Conservation (phyloP, 2,113 vertebrate species). For the Neolamprologus caudopunctatus region DNA sequence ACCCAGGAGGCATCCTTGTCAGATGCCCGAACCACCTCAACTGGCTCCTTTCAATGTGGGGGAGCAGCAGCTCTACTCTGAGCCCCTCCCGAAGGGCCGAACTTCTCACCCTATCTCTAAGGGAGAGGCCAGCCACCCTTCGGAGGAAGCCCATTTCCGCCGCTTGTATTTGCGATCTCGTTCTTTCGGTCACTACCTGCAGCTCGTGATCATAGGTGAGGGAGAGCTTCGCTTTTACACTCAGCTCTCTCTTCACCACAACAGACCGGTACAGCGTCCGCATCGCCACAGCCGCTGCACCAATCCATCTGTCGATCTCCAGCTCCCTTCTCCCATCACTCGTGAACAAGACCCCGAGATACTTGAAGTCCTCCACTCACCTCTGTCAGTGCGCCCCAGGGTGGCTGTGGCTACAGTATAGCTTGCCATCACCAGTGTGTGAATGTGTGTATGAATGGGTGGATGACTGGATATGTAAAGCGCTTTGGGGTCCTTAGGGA, state of each 20-base stretch:
- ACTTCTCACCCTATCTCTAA: background rate
- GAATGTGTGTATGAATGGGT: too few species aligned
- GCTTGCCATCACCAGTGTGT: too few species aligned
- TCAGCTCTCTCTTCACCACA: background rate
- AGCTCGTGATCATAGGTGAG: background rate
- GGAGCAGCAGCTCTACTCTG: background rate
- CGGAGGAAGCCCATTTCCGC: background rate
- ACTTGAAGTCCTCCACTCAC: background rate
- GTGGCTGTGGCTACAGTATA: too few species aligned
- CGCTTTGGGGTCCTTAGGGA: accelerated
- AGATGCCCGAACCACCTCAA: background rate
- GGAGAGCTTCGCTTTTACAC: background rate
- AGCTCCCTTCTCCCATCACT: background rate
- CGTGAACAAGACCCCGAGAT: background rate
- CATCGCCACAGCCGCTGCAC: background rate
- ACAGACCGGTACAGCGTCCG: accelerated
- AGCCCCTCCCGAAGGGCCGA: accelerated
- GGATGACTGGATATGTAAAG: too few species aligned
- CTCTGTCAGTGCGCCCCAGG: too few species aligned
- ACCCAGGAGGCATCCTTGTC: background rate
- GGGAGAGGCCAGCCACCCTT: background rate
- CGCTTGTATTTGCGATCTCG: background rate
- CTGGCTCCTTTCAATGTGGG: background rate
- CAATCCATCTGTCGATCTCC: background rate
- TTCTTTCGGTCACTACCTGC: background rate